phyloP scores from a whole-genome alignment of 2,113 vertebrate genomes.

The Gambusia holbrooki region DNA sequence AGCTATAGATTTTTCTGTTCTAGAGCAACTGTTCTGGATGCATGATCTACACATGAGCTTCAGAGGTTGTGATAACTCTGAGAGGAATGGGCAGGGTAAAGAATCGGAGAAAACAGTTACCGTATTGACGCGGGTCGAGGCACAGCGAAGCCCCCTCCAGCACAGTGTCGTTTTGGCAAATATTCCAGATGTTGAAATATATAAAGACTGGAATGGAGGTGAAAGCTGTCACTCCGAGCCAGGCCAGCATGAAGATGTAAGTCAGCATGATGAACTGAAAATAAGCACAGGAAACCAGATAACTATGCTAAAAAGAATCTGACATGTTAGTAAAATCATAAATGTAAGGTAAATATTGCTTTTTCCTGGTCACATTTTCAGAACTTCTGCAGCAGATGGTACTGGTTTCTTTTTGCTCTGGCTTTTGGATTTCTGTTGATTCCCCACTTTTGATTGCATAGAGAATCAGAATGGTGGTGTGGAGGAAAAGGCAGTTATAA shows the following conservation, averaged over 20 bases:
- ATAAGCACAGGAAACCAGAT: conserved; percentile 7
- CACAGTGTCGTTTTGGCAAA: conserved; percentile 93
- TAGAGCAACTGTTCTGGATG: not conserved
- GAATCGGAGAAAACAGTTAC: conserved; percentile 67
- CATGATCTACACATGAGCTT: not conserved
- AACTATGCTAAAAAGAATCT: not conserved
- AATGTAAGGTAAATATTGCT: no score
- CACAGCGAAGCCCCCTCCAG: conserved; percentile 90
- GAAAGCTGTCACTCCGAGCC: conserved; percentile 97
- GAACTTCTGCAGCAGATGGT: no score
- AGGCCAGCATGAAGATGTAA: conserved; percentile 98
- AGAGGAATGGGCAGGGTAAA: not conserved
- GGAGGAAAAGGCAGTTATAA: no score
- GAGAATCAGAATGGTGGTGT: no score
- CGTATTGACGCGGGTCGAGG: conserved; percentile 96
- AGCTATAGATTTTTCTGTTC: not conserved
- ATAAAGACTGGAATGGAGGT: conserved; percentile 97
- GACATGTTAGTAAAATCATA: no score
- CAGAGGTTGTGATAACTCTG: not conserved
- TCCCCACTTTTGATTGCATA: no score
- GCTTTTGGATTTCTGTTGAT: no score
- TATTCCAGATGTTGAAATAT: conserved; percentile 99
- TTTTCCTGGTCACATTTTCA: no score
- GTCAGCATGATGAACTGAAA: conserved; percentile 99
- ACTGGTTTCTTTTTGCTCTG: no score